Evolutionary conservation across 2,113 vertebrate genomes (phyloP), one percentile per base, ranked within the genome.

Genomic region (Pedionomus torquatus): DNA sequence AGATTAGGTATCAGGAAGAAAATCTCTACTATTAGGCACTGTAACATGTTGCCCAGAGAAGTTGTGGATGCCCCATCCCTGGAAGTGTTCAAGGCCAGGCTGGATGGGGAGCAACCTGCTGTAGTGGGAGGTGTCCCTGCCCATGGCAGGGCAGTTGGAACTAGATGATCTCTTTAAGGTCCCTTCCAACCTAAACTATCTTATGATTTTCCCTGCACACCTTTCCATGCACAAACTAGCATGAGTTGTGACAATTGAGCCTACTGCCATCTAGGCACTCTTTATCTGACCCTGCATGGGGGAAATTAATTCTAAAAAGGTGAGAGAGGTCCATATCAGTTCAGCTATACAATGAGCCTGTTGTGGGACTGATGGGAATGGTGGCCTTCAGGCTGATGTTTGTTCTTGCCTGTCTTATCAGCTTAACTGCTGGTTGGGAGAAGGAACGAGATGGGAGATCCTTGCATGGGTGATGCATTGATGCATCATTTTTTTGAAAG

Each of bases 291-390:
- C n/a, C 64, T 49, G 19, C 19, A 33, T 0, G 49, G 51, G 39
- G 19, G 28, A 66, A 70, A 85, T 24, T 5, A 0, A 3, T 26
- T 14, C n/a, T 28, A 13, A 31, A 60, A n/a, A n/a, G 35, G 55
- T n/a, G n/a, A 76, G 44, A 39, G 7, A 37, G 25, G 17, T 52
- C 55, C 21, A 5, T 5, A 23, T 7, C 18, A 43, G 55, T 37
- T 69, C 35, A 88, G 37, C 55, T 75, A 26, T n/a, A 11, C 43
- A 63, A 51, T 24, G 11, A 69, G 7, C 5, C 69, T 17, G 2
- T 12, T 37, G 66, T 69, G 55, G 49, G 44, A 17, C 44, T 26
- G 0, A 17, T 7, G 31, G 0, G 1, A n/a, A 11, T 15, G 15
- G 10, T 3, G 49, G 17, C n/a, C 51, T 81, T 49, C 63, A 70